Evolutionary conservation across 53 echinoderm and acorn worm genomes (phyloP).

Genomic region (Temnopleurus reevesii): DNA sequence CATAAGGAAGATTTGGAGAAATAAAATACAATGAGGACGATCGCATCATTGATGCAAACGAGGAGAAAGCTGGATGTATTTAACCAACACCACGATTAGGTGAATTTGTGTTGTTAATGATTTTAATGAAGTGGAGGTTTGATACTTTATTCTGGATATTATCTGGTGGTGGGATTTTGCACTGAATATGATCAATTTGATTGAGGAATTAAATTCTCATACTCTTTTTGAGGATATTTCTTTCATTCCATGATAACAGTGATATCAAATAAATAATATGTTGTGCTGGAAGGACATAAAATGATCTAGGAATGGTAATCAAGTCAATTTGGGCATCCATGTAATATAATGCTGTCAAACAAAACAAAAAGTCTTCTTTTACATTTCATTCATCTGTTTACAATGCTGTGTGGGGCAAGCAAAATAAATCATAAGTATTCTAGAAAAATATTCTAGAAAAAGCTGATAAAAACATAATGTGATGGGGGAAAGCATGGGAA

Average conservation of each 20-base stretch:
- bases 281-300: neutral
- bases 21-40: neutral
- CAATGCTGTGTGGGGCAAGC: slow-evolving; percentile 45
- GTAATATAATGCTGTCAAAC: neutral
- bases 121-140: neutral
- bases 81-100: slow-evolving; percentile 52
- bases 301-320: neutral
- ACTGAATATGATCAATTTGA: no score
- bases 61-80: neutral
- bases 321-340: neutral
- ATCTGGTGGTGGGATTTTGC: no score
- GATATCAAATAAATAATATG: neutral
- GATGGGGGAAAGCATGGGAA: slow-evolving; percentile 25
- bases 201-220: no score
- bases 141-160: no score
- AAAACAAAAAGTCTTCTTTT: neutral
- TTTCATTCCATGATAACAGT: neutral
- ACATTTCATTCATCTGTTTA: slow-evolving; percentile 27
- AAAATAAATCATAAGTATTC: slow-evolving; percentile 40
- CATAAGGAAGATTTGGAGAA: slow-evolving; percentile 12
- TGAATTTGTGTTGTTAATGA: neutral
- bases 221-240: no score
- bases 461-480: slow-evolving; percentile 4
- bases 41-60: neutral
- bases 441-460: slow-evolving; percentile 14